These are phyloP conservation scores for Stichodactyla helianthus DNA, from an alignment of 64 coral and sea anemone species.

Conservation along the genomic window DNA sequence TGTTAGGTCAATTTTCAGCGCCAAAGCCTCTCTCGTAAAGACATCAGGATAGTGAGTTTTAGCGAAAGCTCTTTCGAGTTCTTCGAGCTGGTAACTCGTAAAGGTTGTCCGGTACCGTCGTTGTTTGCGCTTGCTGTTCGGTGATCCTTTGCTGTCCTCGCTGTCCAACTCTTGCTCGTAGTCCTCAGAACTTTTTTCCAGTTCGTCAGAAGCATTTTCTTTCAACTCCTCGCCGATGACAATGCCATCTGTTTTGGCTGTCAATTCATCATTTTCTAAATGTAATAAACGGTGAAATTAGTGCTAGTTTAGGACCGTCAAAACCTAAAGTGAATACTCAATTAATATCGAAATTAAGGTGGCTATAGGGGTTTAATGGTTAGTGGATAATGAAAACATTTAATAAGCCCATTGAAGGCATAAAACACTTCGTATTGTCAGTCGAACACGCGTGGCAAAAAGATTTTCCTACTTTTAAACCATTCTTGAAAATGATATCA, in stretches of 20 bases:
- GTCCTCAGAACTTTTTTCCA: constrained; percentile 41
- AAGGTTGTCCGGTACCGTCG: constrained; percentile 94
- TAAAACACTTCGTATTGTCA: not conserved
- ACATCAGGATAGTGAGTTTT: constrained; percentile 99
- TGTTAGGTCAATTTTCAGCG: constrained; percentile 96
- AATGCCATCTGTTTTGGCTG: not conserved
- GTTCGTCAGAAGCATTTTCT: constrained; percentile 42
- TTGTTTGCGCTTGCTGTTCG: constrained; percentile 79
- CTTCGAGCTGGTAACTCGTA: constrained; percentile 95
- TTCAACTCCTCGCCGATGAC: constrained; percentile 7
- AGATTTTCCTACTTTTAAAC: not conserved
- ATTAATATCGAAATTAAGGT: constrained; percentile 75
- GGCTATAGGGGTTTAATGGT: constrained; percentile 80
- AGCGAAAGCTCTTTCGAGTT: constrained; percentile 89
- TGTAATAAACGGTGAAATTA: constrained; percentile 48
- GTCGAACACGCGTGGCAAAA: not conserved
- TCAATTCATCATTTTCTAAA: constrained; percentile 31
- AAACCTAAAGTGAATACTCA: constrained; percentile 57
- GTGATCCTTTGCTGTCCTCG: constrained; percentile 46
- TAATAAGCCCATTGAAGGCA: not conserved
- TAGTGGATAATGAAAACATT: constrained; percentile 57
- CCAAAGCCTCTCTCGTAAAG: constrained; percentile 88
- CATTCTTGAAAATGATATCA: not conserved
- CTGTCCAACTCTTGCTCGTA: constrained; percentile 18
- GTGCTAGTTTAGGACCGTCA: constrained; percentile 26